Evolutionary conservation across 1,140 invertebrate genomes (phyloP), one percentile per base, ranked within the genome.

Genomic region (Neoseiulus cucumeris): DNA sequence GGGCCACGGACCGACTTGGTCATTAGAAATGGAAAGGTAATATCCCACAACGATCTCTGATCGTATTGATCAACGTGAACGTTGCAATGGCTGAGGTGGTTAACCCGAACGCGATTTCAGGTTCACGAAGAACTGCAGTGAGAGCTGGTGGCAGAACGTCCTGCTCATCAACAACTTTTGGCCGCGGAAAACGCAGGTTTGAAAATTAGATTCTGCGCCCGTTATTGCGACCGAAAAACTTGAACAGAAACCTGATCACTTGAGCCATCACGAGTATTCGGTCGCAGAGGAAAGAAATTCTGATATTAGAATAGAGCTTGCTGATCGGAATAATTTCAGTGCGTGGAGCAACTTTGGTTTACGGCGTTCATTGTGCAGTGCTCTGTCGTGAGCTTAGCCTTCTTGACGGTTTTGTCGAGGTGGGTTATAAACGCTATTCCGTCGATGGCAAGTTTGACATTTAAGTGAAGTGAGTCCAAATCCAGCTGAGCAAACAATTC

Each of bases 341-440:
- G 51, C 22, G 33, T 59, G 14, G 51, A 59, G 33, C 51, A 59
- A 59, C 51, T 59, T 17, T 59, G 51, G 51, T 59, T 59, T 2
- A 12, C 22, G 33, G 25, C 51, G 25, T 59, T 59, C 9, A 25
- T 59, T 25, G 51, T 59, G 14, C 51, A 59, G 9, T 59, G 51
- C 51, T 59, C 51, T 59, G 14, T 59, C 51, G 22, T 25, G 2
- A 20, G 51, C 25, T 14, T 33, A 59, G 22, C 4, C 4, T 33
- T 59, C n/a, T 14, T 39, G 33, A 39, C 33, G 33, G 9, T 39
- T 39, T 9, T 39, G 33, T 39, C 4, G 4, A 39, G 33, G 33
- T 39, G 33, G 4, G 33, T 39, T 39, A 4, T 9, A n/a, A 4
- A 9, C 33, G 33, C 33, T 6, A 39, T 39, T 39, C 33, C 9